Evolutionary conservation across 2,113 vertebrate genomes (phyloP), one percentile per base, ranked within the genome.

Genomic region (Datnioides undecimradiatus): DNA sequence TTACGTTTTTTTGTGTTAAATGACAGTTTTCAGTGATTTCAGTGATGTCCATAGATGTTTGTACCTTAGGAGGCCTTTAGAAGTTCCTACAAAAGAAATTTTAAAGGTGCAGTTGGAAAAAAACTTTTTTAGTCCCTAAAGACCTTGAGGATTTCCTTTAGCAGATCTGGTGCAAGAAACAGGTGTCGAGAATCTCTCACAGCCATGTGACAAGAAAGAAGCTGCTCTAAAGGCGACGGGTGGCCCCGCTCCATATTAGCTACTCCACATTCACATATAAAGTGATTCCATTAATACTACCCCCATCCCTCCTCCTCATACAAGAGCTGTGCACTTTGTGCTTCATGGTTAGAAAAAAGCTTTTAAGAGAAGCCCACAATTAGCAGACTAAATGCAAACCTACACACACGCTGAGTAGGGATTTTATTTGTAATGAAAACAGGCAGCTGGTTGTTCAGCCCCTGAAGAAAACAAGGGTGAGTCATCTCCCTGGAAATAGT

Each of bases 341-440:
- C 55, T 74, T 76, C 65, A 29, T 51, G 69, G 66, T 71, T 76
- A 54, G 67, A 64, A 65, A 74, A 78, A 75, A 70, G 90, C 89
- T 92, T 87, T 94, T 89, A 91, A 88, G 81, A 87, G 82, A 79
- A 84, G 79, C 57, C 63, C 81, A 71, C 88, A 90, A 90, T 93
- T 90, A 90, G 74, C 59, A 33, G 51, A 13, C 75, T 74, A 75
- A 88, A 91, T 85, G 64, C 63, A 89, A 84, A 83, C 78, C 80
- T 57, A 60, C 83, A 51, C 60, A 72, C 73, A 46, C 23, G 54
- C 49, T 69, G 63, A 89, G 69, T 41, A 52, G 80, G 57, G 76
- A 83, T 88, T 83, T 83, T 84, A 81, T 71, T 69, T 74, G 75
- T 86, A 84, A 92, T 92, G 84, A 88, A 92, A 92, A 93, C 73